Evolutionary conservation across 2,113 vertebrate genomes (phyloP).

Genomic region (Drymodes brunneopygia): DNA sequence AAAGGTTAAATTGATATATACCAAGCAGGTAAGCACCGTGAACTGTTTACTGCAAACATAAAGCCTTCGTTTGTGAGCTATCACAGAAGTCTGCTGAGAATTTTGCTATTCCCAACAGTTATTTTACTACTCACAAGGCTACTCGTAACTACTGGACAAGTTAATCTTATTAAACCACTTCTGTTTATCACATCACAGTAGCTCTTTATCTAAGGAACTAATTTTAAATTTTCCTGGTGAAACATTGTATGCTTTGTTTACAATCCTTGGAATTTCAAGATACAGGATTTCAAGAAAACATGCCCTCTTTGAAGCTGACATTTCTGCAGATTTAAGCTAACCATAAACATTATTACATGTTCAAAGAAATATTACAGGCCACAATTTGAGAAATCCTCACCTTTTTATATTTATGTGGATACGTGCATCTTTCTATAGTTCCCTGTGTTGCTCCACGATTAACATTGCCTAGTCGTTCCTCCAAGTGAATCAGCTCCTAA

Average conservation of each 20-base stretch:
- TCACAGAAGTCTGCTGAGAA: neutral
- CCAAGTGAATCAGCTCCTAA: slow-evolving; percentile 97
- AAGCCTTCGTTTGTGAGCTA: neutral
- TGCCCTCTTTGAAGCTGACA: neutral
- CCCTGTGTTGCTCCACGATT: slow-evolving; percentile 98
- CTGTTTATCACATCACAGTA: neutral
- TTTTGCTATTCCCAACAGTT: neutral
- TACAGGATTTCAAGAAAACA: neutral
- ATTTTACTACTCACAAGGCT: neutral
- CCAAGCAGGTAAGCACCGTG: neutral
- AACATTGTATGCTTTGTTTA: neutral
- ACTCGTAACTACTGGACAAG: neutral
- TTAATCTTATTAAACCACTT: neutral
- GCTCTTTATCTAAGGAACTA: neutral
- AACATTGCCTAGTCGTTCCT: slow-evolving; percentile 96
- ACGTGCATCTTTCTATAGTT: slow-evolving; percentile 99
- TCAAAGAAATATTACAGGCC: neutral
- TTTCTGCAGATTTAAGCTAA: neutral
- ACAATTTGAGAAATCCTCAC: slow-evolving; percentile 69
- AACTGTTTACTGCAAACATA: neutral
- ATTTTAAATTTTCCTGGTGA: neutral
- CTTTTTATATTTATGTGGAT: slow-evolving; percentile 99
- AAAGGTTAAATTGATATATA: neutral
- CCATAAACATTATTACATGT: neutral
- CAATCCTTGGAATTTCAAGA: neutral